Conservation (phyloP, 2,888 invertebrate genomes). For the Lysandra coridon region DNA sequence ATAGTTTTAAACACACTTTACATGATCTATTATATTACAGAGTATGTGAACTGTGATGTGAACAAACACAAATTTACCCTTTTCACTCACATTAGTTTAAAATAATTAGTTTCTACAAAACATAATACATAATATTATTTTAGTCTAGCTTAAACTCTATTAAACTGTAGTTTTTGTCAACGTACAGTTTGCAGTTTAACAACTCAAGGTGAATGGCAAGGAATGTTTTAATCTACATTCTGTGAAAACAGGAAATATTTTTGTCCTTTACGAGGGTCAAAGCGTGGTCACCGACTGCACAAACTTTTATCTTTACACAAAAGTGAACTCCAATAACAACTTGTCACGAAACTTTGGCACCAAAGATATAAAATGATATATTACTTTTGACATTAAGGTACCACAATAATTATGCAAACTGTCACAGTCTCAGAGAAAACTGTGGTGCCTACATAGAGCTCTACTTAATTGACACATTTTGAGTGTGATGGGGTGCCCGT, state of each 20-base stretch:
- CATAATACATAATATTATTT: background rate
- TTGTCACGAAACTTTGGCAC: background rate
- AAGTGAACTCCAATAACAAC: background rate
- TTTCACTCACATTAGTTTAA: background rate
- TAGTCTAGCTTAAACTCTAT: background rate
- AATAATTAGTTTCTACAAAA: background rate
- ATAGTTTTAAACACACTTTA: background rate
- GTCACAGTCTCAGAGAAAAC: too few relatives aligned
- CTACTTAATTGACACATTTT: too few relatives aligned
- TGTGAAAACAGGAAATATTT: conserved; percentile 21
- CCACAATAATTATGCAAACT: too few relatives aligned
- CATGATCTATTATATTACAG: background rate
- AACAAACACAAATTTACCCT: background rate
- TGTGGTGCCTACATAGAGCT: too few relatives aligned
- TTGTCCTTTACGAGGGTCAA: background rate
- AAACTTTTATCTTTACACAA: background rate
- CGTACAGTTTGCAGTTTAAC: background rate
- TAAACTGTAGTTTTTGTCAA: background rate
- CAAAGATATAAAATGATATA: too few relatives aligned
- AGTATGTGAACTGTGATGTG: too few relatives aligned
- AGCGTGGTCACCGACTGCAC: background rate
- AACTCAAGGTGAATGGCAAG: conserved; percentile 13
- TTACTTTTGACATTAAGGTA: too few relatives aligned
- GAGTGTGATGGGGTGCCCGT: too few relatives aligned
- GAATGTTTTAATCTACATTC: conserved; percentile 12